Percentiles rank a stretch among this genome's conserved stretches.
Evolutionary conservation across 2,888 invertebrate genomes (phyloP).

Genomic region (Pocota personata): DNA sequence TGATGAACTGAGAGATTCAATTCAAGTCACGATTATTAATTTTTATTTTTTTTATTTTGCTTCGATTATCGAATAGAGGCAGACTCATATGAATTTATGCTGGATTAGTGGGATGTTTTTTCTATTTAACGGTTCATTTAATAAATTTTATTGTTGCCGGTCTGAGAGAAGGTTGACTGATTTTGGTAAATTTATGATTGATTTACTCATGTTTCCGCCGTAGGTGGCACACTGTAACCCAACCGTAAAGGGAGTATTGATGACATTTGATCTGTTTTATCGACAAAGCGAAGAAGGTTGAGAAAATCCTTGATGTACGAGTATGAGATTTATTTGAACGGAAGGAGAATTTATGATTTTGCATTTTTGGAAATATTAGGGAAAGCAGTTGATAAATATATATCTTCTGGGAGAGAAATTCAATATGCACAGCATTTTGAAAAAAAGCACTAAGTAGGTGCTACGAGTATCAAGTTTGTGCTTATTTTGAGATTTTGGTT

Average conservation of each 20-base stretch:
- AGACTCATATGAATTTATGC: not conserved
- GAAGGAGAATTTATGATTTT: constrained; percentile 34
- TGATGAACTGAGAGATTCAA: constrained; percentile 2
- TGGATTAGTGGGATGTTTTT: constrained; percentile 24
- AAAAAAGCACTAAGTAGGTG: not conserved
- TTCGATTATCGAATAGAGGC: not conserved
- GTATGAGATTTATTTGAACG: constrained; percentile 21
- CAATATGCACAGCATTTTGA: not conserved
- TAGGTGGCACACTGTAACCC: not conserved
- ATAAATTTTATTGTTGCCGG: constrained; percentile 36
- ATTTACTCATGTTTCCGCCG: constrained; percentile 8
- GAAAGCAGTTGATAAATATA: not conserved
- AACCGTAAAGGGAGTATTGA: constrained; percentile 1
- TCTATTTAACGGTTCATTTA: constrained; percentile 49
- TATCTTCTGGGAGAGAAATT: not conserved
- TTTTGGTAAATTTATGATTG: constrained; percentile 34
- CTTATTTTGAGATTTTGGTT: not conserved
- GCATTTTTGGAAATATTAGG: not conserved
- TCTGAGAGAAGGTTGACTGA: not conserved
- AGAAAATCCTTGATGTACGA: not conserved
- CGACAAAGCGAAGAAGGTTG: constrained; percentile 7
- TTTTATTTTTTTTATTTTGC: constrained; percentile 1
- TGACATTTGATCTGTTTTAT: constrained; percentile 1
- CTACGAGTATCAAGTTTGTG: not conserved
- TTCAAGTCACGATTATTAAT: constrained; percentile 62